These are phyloP conservation scores for Stenodera caucasica DNA, from an alignment of 2,888 invertebrate species.

Conservation along the genomic window DNA sequence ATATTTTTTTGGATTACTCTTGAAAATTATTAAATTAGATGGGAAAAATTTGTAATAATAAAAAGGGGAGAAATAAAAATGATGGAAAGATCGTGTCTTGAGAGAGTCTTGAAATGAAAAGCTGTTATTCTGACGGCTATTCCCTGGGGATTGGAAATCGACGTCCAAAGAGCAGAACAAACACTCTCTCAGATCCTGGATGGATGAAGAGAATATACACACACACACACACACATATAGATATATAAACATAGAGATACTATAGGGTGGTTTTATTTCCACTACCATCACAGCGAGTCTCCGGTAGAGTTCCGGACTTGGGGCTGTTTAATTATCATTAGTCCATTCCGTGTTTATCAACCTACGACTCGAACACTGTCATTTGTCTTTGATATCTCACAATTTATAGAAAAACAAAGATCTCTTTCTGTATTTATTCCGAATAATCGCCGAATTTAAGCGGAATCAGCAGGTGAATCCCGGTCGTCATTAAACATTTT, in stretches of 20 bases:
- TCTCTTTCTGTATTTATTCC: too few species aligned
- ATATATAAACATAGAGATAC: not conserved
- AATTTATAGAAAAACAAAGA: not conserved
- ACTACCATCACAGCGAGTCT: constrained; percentile 5
- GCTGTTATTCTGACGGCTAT: constrained; percentile 1
- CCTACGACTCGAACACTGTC: constrained; percentile 18
- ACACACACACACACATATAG: not conserved
- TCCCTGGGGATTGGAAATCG: constrained; percentile 10
- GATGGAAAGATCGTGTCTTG: constrained; percentile 4
- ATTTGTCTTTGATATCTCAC: constrained; percentile 11
- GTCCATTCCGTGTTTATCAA: constrained; percentile 21
- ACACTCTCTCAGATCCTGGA: constrained; percentile 8
- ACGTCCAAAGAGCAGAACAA: constrained; percentile 12
- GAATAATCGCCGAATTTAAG: too few species aligned
- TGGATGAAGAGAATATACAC: not conserved
- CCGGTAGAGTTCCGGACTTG: not conserved
- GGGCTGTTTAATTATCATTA: constrained; percentile 30
- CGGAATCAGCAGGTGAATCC: too few species aligned
- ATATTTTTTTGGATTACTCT: not conserved
- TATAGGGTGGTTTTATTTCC: not conserved
- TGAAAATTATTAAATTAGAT: not conserved
- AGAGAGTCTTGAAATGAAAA: constrained; percentile 5
- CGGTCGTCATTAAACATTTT: constrained; percentile 13
- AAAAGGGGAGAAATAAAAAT: not conserved
- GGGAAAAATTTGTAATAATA: not conserved